Conservation (phyloP, 2,113 vertebrate species). For the Embiotoca jacksoni region DNA sequence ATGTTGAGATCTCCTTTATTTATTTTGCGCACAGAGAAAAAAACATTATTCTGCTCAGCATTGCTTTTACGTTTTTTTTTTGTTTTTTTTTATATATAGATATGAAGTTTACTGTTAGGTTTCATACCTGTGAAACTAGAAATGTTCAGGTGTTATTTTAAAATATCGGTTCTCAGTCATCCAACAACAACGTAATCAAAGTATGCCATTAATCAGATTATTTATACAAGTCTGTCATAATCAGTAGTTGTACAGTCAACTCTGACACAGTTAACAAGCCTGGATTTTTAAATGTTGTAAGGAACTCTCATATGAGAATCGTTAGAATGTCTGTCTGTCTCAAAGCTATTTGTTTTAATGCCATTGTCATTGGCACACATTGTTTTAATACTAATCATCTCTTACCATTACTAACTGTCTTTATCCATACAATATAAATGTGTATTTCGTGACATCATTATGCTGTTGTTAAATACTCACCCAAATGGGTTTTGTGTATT, state of each 20-base stretch:
- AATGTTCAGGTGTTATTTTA: background rate
- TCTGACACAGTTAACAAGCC: constrained; percentile 12
- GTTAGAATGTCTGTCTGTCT: constrained; percentile 22
- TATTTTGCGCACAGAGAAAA: constrained; percentile 44
- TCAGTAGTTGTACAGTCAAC: constrained; percentile 30
- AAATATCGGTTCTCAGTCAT: constrained; percentile 1
- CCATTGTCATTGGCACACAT: constrained; percentile 23
- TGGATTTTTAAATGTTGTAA: constrained; percentile 20
- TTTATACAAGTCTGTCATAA: constrained; percentile 39
- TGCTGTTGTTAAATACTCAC: constrained; percentile 52
- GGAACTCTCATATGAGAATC: constrained; percentile 16
- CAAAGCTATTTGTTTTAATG: constrained; percentile 30
- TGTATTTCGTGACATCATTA: constrained; percentile 52
- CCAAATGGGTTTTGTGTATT: constrained; percentile 52
- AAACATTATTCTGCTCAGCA: constrained; percentile 28
- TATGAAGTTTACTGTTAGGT: constrained; percentile 23
- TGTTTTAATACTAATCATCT: constrained; percentile 40
- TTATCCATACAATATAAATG: constrained; percentile 22
- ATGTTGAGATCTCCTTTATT: constrained; percentile 43
- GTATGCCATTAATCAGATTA: constrained; percentile 17
- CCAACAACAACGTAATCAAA: constrained; percentile 24
- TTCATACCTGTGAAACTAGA: constrained; percentile 27
- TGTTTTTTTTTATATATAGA: background rate
- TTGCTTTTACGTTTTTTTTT: constrained; percentile 18
- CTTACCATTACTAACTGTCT: constrained; percentile 26